These are phyloP conservation scores for Dunckerocampus dactyliophorus DNA, from an alignment of 2,113 vertebrate species.

Conservation along the genomic window DNA sequence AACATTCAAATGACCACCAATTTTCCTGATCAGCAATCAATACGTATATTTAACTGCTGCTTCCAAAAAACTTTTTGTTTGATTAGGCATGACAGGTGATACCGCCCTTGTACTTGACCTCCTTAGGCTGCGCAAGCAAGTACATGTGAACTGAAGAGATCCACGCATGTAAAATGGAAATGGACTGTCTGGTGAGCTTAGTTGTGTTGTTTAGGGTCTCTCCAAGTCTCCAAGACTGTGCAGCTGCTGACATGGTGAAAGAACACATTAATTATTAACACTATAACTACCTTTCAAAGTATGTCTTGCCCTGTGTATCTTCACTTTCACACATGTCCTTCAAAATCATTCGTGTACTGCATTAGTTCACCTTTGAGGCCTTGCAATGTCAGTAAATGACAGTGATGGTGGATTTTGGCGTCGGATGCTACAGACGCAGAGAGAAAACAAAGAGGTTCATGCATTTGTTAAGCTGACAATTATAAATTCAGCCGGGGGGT, in stretches of 20 bases:
- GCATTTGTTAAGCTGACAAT: constrained; percentile 49
- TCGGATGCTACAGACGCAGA: background rate
- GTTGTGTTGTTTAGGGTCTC: constrained; percentile 11
- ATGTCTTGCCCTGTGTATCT: background rate
- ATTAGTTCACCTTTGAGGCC: background rate
- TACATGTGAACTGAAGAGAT: background rate
- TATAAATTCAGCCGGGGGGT: constrained; percentile 47
- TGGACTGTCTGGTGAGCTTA: background rate
- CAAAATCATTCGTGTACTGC: background rate
- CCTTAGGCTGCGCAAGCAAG: too few species aligned
- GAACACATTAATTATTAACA: constrained; percentile 44
- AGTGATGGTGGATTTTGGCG: too few species aligned
- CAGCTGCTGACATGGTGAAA: constrained; percentile 33
- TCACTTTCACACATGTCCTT: constrained; percentile 16
- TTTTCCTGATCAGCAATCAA: too few species aligned
- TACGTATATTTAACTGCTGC: too few species aligned
- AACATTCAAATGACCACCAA: too few species aligned
- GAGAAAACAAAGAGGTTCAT: constrained; percentile 35
- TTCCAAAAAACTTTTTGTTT: too few species aligned
- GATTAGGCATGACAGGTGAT: too few species aligned
- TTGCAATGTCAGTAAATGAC: background rate
- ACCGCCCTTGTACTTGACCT: too few species aligned
- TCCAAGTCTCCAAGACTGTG: constrained; percentile 5
- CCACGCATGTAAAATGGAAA: too few species aligned
- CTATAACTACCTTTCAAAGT: constrained; percentile 23